These are phyloP conservation scores for Drosophila mulleri DNA, from an alignment of 2,888 invertebrate species.

Conservation along the genomic window DNA sequence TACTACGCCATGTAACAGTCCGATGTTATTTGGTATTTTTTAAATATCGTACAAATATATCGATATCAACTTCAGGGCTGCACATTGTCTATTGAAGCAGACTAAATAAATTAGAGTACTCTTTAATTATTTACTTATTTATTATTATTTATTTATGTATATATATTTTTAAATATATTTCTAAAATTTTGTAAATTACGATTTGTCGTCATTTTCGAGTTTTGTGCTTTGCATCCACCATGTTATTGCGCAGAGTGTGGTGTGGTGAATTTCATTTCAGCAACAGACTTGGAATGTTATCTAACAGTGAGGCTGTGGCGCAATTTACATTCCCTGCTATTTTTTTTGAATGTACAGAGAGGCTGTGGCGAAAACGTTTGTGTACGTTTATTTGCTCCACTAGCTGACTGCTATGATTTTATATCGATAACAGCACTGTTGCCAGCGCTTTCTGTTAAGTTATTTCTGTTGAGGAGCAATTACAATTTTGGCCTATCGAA, in stretches of 20 bases:
- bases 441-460: not conserved
- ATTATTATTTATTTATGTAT: not conserved
- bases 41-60: not conserved
- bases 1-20: not conserved
- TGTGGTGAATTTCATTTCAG: not conserved
- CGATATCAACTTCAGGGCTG: not conserved
- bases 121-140: no score
- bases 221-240: not conserved
- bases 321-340: not conserved
- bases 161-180: not conserved
- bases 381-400: not conserved
- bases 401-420: not conserved
- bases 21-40: conserved; percentile 1
- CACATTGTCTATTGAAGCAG: not conserved
- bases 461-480: not conserved
- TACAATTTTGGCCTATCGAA: not conserved
- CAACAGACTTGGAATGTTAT: not conserved
- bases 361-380: not conserved
- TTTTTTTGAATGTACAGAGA: not conserved
- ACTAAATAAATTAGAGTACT: not conserved
- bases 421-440: not conserved
- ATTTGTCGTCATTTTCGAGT: no score
- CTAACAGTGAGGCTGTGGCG: not conserved
- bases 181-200: no score
- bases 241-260: not conserved